Evolutionary conservation across 2,797 vertebrate genomes (phyloP).

Genomic region (Scyliorhinus canicula): DNA sequence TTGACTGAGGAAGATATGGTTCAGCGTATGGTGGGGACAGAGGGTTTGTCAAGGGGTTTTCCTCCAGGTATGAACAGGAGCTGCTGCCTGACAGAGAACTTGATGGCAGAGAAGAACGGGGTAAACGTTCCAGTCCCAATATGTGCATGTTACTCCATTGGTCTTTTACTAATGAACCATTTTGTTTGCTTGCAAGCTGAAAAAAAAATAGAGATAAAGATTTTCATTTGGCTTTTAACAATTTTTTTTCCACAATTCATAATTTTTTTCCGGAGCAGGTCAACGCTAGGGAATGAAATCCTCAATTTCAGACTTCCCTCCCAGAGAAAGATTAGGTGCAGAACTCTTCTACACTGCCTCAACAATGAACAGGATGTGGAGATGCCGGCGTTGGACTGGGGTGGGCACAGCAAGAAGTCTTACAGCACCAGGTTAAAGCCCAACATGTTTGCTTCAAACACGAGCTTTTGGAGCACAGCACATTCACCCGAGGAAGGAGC

Average conservation of each 20-base stretch:
- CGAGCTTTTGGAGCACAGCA: too few species aligned
- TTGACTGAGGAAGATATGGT: background rate
- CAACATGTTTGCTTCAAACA: too few species aligned
- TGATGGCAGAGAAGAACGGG: background rate
- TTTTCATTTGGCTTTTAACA: background rate
- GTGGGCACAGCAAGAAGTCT: too few species aligned
- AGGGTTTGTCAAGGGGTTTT: background rate
- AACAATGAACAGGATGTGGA: too few species aligned
- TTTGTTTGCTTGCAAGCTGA: background rate
- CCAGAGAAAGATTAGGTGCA: background rate
- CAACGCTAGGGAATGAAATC: background rate
- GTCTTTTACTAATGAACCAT: background rate
- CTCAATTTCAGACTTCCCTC: background rate
- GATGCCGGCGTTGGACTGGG: too few species aligned
- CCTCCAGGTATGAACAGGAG: background rate
- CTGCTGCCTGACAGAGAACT: background rate
- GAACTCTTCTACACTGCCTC: background rate
- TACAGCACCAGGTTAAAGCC: too few species aligned
- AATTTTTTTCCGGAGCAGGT: background rate
- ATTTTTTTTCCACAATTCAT: background rate
- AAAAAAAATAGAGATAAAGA: background rate
- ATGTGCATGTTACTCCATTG: background rate
- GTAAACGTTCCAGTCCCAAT: background rate
- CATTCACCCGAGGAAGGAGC: too few species aligned
- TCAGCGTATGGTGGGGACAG: constrained; percentile 2